Evolutionary conservation across 2,797 vertebrate species (phyloP).

Genomic region (Eospalax fontanierii): DNA sequence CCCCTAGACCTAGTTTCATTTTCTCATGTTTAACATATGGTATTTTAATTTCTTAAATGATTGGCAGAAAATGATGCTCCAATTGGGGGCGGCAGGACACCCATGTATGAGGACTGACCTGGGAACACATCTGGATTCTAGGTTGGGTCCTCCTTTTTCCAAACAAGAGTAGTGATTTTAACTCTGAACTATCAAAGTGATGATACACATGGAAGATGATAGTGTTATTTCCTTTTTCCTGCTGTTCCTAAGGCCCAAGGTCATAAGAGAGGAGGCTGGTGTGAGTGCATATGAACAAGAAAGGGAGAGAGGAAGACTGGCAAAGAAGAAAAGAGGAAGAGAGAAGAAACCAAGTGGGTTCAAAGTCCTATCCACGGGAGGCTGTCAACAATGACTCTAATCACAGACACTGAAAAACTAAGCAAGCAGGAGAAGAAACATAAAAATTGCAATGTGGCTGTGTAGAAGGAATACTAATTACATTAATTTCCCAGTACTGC

Average conservation of each 20-base stretch:
- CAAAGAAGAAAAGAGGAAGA: neutral
- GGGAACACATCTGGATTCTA: neutral
- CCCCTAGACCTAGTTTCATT: neutral
- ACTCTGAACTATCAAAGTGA: neutral
- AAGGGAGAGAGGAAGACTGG: neutral
- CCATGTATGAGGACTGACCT: too few relatives aligned
- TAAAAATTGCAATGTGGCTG: neutral
- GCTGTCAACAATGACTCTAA: neutral
- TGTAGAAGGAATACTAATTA: conserved; percentile 47
- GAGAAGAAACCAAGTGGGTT: neutral
- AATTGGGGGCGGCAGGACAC: neutral
- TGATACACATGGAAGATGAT: neutral
- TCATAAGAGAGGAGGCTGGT: neutral
- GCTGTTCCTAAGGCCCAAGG: neutral
- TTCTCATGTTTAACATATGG: neutral
- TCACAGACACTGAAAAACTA: neutral
- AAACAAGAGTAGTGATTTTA: neutral
- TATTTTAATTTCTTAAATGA: neutral
- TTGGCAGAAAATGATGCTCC: neutral
- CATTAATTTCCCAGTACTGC: conserved; percentile 14
- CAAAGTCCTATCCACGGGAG: neutral
- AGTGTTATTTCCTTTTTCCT: neutral
- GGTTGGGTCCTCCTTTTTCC: neutral
- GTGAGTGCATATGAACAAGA: neutral
- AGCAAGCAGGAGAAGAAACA: neutral